phyloP scores from a whole-genome alignment of 2,113 vertebrate genomes.

The Neomonachus schauinslandi region DNA sequence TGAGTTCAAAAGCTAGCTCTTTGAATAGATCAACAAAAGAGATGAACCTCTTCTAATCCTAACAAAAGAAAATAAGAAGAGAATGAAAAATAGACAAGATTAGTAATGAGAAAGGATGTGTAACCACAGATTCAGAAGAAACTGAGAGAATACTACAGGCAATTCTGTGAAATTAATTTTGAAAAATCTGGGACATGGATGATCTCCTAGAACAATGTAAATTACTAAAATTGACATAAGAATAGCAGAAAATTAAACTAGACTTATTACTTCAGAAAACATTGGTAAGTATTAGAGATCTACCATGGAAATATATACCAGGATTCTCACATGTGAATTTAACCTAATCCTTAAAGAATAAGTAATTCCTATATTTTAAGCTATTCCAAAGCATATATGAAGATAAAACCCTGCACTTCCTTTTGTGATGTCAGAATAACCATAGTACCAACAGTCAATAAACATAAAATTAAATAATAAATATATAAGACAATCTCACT shows the following conservation, averaged over 20 bases:
- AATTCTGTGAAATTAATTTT: neutral
- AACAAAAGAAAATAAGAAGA: neutral
- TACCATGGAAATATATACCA: neutral
- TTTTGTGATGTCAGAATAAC: slow-evolving; percentile 6
- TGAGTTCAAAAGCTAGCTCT: neutral
- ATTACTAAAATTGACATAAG: slow-evolving; percentile 4
- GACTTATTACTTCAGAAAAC: slow-evolving; percentile 13
- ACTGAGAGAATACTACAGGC: neutral
- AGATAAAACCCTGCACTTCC: neutral
- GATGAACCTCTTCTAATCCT: neutral
- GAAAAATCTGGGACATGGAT: neutral
- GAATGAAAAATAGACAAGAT: neutral
- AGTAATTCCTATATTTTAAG: neutral
- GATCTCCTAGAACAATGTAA: neutral
- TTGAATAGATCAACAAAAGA: neutral
- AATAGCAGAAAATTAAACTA: slow-evolving; percentile 8
- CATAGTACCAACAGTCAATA: neutral
- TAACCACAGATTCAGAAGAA: neutral
- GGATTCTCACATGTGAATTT: neutral
- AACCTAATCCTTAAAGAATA: neutral
- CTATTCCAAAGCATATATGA: neutral
- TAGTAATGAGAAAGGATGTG: neutral
- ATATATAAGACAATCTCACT: neutral
- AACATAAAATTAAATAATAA: neutral
- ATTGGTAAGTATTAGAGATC: slow-evolving; percentile 5